Conservation (phyloP, 2,113 vertebrate species). For the Lepus americanus region DNA sequence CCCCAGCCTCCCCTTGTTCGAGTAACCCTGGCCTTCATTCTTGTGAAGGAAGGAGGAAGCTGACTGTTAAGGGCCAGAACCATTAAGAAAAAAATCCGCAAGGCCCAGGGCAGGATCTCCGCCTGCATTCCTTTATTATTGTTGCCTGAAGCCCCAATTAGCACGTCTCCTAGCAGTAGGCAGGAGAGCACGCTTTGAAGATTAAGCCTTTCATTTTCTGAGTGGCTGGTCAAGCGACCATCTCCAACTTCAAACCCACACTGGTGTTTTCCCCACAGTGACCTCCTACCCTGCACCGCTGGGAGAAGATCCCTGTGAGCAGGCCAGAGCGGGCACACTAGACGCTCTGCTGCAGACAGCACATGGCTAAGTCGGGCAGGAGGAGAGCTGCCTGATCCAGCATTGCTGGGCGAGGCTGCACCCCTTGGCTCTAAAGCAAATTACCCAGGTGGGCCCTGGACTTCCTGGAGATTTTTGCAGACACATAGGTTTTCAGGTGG, state of each 20-base stretch:
- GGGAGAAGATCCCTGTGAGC: not conserved
- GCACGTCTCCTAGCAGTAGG: not conserved
- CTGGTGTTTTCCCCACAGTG: not conserved
- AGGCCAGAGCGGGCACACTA: not conserved
- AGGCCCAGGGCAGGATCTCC: constrained; percentile 82
- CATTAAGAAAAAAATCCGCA: constrained; percentile 72
- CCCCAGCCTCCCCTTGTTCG: not conserved
- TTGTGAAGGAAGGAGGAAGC: constrained; percentile 80
- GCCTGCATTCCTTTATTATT: not conserved
- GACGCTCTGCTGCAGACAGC: not conserved
- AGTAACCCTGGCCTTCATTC: not conserved
- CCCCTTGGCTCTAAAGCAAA: not conserved
- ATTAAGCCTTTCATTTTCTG: not conserved
- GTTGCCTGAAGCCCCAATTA: not conserved
- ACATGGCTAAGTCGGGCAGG: not conserved
- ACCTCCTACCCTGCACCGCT: not conserved
- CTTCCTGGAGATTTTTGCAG: not conserved
- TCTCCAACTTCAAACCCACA: not conserved
- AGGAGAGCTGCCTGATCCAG: not conserved
- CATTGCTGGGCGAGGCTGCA: not conserved
- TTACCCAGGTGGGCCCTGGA: not conserved
- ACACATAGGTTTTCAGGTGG: not conserved
- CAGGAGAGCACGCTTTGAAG: not conserved
- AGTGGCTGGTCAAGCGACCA: not conserved
- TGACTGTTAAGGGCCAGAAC: constrained; percentile 77